Conservation (phyloP, 1,140 invertebrate species). For the Heliconius melpomene region DNA sequence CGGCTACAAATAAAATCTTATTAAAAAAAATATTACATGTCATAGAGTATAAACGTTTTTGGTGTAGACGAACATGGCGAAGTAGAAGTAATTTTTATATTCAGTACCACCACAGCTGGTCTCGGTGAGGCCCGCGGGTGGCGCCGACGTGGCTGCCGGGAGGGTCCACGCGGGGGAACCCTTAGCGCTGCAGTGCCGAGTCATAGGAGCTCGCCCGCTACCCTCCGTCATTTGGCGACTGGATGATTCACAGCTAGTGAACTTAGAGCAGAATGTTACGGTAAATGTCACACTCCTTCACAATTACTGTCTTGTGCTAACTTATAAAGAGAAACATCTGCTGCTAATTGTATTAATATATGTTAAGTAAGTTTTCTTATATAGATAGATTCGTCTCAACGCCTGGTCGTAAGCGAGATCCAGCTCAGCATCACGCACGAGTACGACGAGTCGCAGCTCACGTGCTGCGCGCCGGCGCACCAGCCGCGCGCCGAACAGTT, state of each 20-base stretch:
- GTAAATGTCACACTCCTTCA: conserved; percentile 38
- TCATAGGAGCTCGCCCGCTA: conserved; percentile 63
- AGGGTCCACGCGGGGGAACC: conserved; percentile 51
- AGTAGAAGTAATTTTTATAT: conserved; percentile 18
- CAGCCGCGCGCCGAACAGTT: conserved; percentile 40
- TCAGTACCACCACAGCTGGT: conserved; percentile 68
- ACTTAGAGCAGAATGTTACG: conserved; percentile 64
- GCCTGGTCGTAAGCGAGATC: conserved; percentile 64
- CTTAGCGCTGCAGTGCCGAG: conserved; percentile 60
- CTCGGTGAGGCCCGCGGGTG: conserved; percentile 48
- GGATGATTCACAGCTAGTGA: conserved; percentile 50
- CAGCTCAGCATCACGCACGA: conserved; percentile 49
- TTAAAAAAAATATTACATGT: not conserved
- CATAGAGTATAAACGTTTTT: not conserved
- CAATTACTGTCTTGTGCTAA: not conserved
- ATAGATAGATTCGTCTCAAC: conserved; percentile 64
- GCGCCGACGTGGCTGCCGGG: conserved; percentile 39
- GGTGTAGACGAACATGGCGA: not conserved
- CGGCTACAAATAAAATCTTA: not conserved
- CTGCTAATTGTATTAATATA: not conserved
- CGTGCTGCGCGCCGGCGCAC: conserved; percentile 64
- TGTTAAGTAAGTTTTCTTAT: not conserved
- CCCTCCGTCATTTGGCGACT: conserved; percentile 60
- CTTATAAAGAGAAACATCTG: too few species aligned
- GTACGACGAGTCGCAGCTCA: conserved; percentile 62